phyloP scores from a whole-genome alignment of 2,888 invertebrate species.

The Monochamus alternatus region DNA sequence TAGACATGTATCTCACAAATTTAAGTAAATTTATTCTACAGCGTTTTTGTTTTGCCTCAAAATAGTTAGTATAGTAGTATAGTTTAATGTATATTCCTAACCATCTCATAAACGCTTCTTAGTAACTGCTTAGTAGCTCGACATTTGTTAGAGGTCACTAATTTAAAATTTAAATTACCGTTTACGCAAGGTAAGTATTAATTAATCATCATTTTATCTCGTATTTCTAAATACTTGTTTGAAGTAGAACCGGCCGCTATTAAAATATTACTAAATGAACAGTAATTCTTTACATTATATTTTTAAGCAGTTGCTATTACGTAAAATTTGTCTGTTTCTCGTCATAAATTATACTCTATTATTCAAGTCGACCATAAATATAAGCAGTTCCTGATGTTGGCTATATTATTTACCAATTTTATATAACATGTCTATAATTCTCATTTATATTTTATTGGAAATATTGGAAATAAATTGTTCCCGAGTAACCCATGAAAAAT shows the following conservation, averaged over 20 bases:
- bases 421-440: no score
- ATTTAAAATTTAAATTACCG: constrained; percentile 32
- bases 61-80: no score
- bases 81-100: no score
- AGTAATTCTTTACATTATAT: constrained; percentile 8
- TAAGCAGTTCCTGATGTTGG: neutral
- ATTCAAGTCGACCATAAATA: neutral
- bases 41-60: no score
- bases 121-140: neutral
- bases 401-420: no score
- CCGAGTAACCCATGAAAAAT: no score
- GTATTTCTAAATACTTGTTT: constrained; percentile 11
- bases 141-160: constrained; percentile 3
- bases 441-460: no score
- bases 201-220: constrained; percentile 33
- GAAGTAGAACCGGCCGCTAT: constrained; percentile 2
- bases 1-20: no score
- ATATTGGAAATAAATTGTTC: no score
- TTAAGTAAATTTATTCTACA: no score
- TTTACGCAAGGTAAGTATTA: constrained; percentile 11
- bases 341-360: constrained; percentile 13
- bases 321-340: constrained; percentile 6
- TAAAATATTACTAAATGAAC: constrained; percentile 23
- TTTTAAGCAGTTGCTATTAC: constrained; percentile 13
- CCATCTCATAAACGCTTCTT: neutral